Base-by-base conservation (phyloP, 2,113 vertebrate species). In the Ascaphus truei region DNA sequence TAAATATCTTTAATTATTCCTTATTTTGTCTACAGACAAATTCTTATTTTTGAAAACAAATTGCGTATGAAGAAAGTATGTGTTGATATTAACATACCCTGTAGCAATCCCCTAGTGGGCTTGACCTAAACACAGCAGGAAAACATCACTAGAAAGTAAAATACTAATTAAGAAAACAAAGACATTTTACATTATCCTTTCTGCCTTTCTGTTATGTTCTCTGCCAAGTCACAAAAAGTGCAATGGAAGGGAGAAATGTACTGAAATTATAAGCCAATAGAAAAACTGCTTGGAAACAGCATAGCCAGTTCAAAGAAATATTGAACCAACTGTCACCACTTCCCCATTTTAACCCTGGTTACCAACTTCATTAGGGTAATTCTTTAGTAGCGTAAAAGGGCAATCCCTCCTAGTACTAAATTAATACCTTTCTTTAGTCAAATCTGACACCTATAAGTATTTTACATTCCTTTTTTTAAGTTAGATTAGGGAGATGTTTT, bases 81-180 rank as follows among this genome's bases (percentile, higher is more conserved):
- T 52, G 31, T 52, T 39, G 25, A 65, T 25, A 29, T 37, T 65
- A 39, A 22, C 23, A 64, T 47, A 53, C 47, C 33, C n/a, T n/a
- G n/a, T n/a, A n/a, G n/a, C n/a, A 31, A 26, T 31, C 10, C 63
- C 52, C 26, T 22, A 26, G 41, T 15, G 55, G 30, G 55, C 41
- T 30, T 45, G 41, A 39, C 57, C 55, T 43, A 47, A 50, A 25
- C 55, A 50, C 55, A 58, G 66, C 31, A 39, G 39, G 26, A 56
- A 30, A 26, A 52, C 20, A 18, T 20, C 29, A 37, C 62, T 12
- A 16, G 31, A 15, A 50, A 59, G 51, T 37, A 60, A 59, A 45
- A 59, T 18, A 33, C 56, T 51, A 60, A 69, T 60, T 69, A 69
- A 50, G 11, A 29, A 59, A 51, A 60, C 41, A 58, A 39, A 51